phyloP scores from a whole-genome alignment of 1,140 invertebrate genomes.

The Zeugodacus cucurbitae region DNA sequence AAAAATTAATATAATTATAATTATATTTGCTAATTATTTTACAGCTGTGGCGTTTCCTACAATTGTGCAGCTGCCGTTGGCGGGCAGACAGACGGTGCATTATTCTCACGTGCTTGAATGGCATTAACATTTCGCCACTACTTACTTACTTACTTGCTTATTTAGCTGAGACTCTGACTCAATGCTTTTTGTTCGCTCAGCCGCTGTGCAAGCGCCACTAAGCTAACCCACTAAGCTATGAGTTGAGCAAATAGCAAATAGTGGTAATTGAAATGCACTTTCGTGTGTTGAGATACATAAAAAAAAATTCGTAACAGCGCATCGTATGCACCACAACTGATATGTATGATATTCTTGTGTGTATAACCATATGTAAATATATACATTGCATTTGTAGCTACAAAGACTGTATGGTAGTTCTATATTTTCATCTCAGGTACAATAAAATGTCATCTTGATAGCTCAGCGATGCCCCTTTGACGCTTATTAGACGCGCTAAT shows the following conservation, averaged over 20 bases:
- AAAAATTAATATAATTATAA: slow-evolving; percentile 22
- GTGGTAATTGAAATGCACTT: not conserved
- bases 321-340: not conserved
- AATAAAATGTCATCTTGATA: not conserved
- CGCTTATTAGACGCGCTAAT: not conserved
- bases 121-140: not conserved
- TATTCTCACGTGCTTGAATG: slow-evolving; percentile 11
- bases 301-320: not conserved
- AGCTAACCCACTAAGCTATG: not conserved
- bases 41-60: not conserved
- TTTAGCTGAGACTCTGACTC: not conserved
- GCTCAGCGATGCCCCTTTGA: not conserved
- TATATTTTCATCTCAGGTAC: not conserved
- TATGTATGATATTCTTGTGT: not conserved
- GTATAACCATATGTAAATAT: not conserved
- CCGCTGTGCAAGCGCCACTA: not conserved
- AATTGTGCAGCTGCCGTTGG: not conserved
- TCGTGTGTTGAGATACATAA: not conserved
- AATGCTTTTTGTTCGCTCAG: not conserved
- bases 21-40: slow-evolving; percentile 29
- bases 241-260: not conserved
- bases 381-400: not conserved
- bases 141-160: not conserved
- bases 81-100: not conserved
- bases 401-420: not conserved